Percentiles rank a stretch among this genome's conserved stretches.
Conservation (phyloP, 2,888 invertebrate species). For the Harpagoxenus sublaevis region DNA sequence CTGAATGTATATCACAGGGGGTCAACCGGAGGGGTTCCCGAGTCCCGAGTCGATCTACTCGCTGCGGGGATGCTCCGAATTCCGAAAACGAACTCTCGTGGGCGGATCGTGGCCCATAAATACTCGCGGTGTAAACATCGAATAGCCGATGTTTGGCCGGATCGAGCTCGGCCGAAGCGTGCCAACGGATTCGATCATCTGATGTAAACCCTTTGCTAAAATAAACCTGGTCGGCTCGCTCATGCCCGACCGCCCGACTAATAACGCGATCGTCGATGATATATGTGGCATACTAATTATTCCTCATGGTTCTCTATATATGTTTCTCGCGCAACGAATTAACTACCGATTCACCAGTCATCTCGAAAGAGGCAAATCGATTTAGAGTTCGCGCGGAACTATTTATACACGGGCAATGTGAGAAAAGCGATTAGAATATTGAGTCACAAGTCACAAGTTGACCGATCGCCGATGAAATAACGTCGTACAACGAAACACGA, state of each 20-base stretch:
- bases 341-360: constrained; percentile 2
- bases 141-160: constrained; percentile 82
- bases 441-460: neutral
- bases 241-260: constrained; percentile 25
- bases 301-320: constrained; percentile 16
- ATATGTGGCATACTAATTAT: constrained; percentile 40
- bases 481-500: neutral
- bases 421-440: constrained; percentile 7
- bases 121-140: constrained; percentile 82
- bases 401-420: neutral
- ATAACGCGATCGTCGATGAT: constrained; percentile 44
- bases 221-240: constrained; percentile 70
- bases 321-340: constrained; percentile 13
- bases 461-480: neutral
- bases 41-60: constrained; percentile 65
- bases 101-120: constrained; percentile 84
- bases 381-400: neutral
- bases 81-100: constrained; percentile 79
- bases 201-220: constrained; percentile 78
- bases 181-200: constrained; percentile 78
- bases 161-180: constrained; percentile 61
- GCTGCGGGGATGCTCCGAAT: constrained; percentile 77
- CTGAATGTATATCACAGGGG: constrained; percentile 59
- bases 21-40: constrained; percentile 65
- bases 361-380: constrained; percentile 19